phyloP scores from a whole-genome alignment of 2,113 vertebrate genomes.

The Oryzias curvinotus region DNA sequence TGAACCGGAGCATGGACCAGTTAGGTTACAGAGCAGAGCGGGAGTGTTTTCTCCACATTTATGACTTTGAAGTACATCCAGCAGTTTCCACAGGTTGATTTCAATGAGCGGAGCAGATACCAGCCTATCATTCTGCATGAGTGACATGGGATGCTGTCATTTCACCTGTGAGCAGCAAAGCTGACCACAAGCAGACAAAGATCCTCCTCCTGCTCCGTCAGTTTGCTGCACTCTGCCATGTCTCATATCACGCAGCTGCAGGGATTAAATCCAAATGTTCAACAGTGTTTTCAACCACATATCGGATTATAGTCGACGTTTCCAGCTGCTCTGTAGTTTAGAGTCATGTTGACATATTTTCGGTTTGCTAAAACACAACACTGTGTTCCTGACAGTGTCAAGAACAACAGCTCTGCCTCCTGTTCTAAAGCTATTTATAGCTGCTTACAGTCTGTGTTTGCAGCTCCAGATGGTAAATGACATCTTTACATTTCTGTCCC shows the following conservation, averaged over 20 bases:
- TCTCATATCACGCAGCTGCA: constrained; percentile 30
- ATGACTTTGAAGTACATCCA: no score
- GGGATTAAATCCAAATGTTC: constrained; percentile 26
- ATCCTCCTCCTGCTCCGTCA: not conserved
- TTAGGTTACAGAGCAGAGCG: no score
- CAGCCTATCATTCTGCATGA: no score
- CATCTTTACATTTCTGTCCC: no score
- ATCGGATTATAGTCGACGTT: constrained; percentile 17
- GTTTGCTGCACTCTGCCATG: constrained; percentile 13
- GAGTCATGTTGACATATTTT: not conserved
- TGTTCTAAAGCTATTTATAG: constrained; percentile 4
- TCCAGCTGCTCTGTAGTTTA: not conserved
- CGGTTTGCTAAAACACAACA: not conserved
- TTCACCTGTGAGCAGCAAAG: no score
- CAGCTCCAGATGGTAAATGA: not conserved
- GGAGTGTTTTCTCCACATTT: no score
- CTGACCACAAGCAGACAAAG: no score
- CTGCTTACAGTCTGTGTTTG: not conserved
- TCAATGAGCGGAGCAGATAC: no score
- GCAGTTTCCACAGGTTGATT: no score
- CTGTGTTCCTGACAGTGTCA: not conserved
- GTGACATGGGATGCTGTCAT: no score
- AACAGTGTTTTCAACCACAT: constrained; percentile 9
- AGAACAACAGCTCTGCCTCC: not conserved
- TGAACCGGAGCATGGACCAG: no score